A percentile compares a stretch with the other conserved stretches of the same genome.
These are phyloP conservation scores for Mobula hypostoma DNA, from an alignment of 2,113 vertebrate species.

Conservation along the genomic window DNA sequence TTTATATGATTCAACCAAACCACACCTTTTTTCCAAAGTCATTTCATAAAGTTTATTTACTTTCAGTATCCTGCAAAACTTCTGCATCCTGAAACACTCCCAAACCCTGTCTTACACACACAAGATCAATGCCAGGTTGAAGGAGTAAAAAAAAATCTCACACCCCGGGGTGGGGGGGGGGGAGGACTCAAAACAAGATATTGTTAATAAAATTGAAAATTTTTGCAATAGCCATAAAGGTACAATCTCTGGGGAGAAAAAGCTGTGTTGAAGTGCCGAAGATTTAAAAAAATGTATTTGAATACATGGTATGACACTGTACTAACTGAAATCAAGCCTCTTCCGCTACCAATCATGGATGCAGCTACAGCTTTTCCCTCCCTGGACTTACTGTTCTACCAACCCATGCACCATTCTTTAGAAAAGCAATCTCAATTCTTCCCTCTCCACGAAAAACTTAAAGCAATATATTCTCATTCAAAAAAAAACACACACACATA, in stretches of 20 bases:
- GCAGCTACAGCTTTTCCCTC: background rate
- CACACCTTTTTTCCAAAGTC: no score
- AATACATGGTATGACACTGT: background rate
- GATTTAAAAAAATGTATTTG: background rate
- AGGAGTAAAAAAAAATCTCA: background rate
- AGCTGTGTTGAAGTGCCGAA: background rate
- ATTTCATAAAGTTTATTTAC: background rate
- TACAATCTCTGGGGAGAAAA: background rate
- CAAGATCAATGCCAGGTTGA: background rate
- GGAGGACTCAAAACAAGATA: background rate
- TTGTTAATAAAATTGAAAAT: background rate
- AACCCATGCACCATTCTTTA: background rate
- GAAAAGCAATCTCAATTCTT: background rate
- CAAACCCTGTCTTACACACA: no score
- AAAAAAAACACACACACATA: no score
- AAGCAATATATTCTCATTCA: background rate
- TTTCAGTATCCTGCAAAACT: background rate
- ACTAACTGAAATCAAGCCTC: background rate
- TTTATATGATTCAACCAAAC: no score
- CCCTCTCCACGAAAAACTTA: background rate
- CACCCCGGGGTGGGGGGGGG: background rate
- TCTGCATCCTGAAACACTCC: background rate
- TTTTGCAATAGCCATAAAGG: background rate
- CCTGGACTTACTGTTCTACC: background rate
- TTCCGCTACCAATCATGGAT: background rate